Conservation (phyloP, 2,797 vertebrate genomes). For the Artibeus lituratus region DNA sequence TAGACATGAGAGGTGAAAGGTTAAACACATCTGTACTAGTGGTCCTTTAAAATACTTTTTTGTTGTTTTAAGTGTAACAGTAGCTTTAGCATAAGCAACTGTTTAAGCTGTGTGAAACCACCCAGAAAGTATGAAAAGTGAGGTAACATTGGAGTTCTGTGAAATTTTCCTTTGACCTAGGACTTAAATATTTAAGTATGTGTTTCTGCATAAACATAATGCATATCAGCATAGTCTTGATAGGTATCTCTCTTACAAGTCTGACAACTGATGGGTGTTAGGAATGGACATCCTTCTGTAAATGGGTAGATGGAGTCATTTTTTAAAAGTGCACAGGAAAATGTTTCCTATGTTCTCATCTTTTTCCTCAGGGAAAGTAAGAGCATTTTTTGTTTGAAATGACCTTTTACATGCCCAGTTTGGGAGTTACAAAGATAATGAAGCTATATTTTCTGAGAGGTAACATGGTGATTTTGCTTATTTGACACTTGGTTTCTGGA, state of each 20-base stretch:
- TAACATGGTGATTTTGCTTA: neutral
- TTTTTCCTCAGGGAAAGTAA: neutral
- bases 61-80: neutral
- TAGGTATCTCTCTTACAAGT: neutral
- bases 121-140: neutral
- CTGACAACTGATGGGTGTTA: neutral
- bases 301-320: neutral
- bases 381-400: conserved; percentile 11
- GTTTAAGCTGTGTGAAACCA: neutral
- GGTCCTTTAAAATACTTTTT: neutral
- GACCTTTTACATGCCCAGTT: neutral
- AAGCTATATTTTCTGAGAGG: neutral
- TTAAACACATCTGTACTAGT: conserved; percentile 28
- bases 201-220: neutral
- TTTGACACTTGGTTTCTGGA: neutral
- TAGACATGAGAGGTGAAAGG: conserved; percentile 27
- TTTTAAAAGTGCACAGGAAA: neutral
- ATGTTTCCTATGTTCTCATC: neutral
- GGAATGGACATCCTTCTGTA: neutral
- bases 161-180: neutral
- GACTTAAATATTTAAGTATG: neutral
- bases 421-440: neutral
- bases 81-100: neutral
- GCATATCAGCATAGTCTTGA: neutral
- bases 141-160: neutral